Conservation (phyloP, 2,797 vertebrate genomes). For the Selene dorsalis region DNA sequence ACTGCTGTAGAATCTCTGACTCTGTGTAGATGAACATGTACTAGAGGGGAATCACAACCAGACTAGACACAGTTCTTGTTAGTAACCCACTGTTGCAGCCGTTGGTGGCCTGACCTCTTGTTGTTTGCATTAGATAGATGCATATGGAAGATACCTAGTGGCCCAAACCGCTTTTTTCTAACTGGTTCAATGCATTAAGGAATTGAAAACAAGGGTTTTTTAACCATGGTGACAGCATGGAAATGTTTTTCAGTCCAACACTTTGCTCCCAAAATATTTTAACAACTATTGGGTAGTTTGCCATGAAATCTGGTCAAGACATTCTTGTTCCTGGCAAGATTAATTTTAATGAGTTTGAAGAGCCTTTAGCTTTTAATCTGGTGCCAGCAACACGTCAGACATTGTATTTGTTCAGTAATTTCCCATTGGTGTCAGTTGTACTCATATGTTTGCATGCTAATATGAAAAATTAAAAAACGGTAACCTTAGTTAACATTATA, state of each 20-base stretch:
- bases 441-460: neutral
- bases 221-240: neutral
- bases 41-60: conserved; percentile 8
- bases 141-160: neutral
- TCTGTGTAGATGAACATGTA: conserved; percentile 31
- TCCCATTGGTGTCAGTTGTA: neutral
- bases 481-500: too few relatives aligned
- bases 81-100: conserved; percentile 3
- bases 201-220: neutral
- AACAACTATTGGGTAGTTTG: neutral
- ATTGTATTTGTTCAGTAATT: neutral
- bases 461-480: neutral
- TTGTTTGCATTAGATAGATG: neutral
- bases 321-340: neutral
- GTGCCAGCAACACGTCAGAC: neutral
- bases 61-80: conserved; percentile 3
- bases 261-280: neutral
- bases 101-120: neutral
- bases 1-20: conserved; percentile 52
- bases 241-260: neutral
- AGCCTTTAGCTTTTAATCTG: neutral
- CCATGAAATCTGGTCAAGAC: neutral
- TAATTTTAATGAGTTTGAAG: neutral
- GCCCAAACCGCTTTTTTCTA: neutral
- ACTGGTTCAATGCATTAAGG: neutral